Evolutionary conservation across 1,140 invertebrate genomes (phyloP), one percentile per base, ranked within the genome.

Genomic region (Oncopeltus fasciatus): DNA sequence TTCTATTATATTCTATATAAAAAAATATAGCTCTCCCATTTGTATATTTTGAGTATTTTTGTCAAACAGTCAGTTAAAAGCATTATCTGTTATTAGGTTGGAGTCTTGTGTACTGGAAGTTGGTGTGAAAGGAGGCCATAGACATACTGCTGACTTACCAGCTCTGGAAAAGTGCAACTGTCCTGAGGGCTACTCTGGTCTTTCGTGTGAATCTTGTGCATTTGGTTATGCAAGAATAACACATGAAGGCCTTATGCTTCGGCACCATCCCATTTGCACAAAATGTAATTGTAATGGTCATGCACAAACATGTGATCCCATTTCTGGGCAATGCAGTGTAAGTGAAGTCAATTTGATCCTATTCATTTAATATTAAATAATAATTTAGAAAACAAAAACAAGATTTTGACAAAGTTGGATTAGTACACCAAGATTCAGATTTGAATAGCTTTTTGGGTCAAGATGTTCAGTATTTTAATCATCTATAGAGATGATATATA

Each of bases 251-350:
- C 72, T 70, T 66, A 24, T 56, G 1, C 43, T 49, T 8, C 33
- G 64, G 28, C 64, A 66, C 1, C 65, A 63, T 28, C 79, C 80
- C 73, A 75, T 83, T 65, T 98, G 95, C 73, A 78, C 86, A 28
- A 85, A 85, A 67, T 97, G 94, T 69, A 81, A 92, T 61, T 97
- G 94, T 72, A 87, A 95, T 72, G 84, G 86, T 1, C 93, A 96
- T 73, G 85, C 91, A 0, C 74, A 78, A n/a, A 80, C 81, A 0
- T 97, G 94, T 71, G 84, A 94, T 70, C 77, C 85, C 3, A 77
- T 81, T 69, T 82, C 83, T 59, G 88, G 87, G 14, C 80, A 85
- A 66, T 96, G 93, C 70, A 78, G 78, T 8, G 82, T 85, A 63
- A 87, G 85, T 71, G 26, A 24, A 5, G 1, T n/a, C n/a, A n/a